Base-by-base conservation (phyloP, 2,888 invertebrate species). In the Leptinotarsa tumamoca region DNA sequence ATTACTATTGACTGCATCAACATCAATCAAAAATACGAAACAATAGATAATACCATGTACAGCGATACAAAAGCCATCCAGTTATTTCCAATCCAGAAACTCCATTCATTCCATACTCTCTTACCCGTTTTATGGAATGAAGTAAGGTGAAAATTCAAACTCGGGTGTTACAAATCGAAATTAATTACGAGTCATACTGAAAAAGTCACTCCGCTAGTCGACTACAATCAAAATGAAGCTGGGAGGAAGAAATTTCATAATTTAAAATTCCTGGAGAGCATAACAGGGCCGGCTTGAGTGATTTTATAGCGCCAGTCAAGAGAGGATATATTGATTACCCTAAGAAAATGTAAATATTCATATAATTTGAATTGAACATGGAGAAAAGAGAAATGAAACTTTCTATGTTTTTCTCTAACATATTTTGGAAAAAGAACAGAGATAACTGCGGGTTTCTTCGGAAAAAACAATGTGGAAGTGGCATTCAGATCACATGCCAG, bases 81-180 rank as follows among this genome's bases (percentile, higher is more conserved):
- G 15, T 68, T 54, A 43, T 68, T 68, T 68, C 68, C 68, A 33
- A 54, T 56, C 21, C 54, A 27, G 54, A 27, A 54, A 68, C 27
- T 33, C n/a, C n/a, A 18, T n/a, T 68, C 33, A 68, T 52, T 68
- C 23, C 51, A 27, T 51, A n/a, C n/a, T 27, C 27, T 52, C 10
- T 3, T 51, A 68, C 15, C n/a, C 14, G n/a, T 68, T 27, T 33
- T 27, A 68, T 68, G n/a, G 43, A 10, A 52, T n/a, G 52, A 54
- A 54, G 3, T 21, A 54, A 27, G 68, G 23, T 54, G 52, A 33
- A 68, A 68, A 68, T 56, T 50, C 49, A 23, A 43, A 68, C 21
- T 51, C 23, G 50, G 50, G 14, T 21, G 68, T 21, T 13, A 51
- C 68, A 15, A 54, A 68, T 54, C 68, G 13, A 21, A 23, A 68